These are phyloP conservation scores for Furcifer pardalis DNA, from an alignment of 2,797 vertebrate species.

Conservation along the genomic window DNA sequence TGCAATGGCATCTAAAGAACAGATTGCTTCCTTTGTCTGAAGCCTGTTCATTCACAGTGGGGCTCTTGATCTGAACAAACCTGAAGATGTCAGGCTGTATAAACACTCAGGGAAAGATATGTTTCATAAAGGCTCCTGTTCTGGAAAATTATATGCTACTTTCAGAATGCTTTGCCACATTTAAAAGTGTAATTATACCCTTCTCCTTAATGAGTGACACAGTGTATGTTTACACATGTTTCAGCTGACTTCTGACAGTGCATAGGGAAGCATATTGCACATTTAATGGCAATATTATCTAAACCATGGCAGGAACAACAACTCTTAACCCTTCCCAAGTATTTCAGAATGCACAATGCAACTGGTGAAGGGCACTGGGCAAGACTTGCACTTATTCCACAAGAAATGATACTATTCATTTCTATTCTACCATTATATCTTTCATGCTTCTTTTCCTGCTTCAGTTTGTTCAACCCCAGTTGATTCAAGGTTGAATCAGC, in stretches of 20 bases:
- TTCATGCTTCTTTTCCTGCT: background rate
- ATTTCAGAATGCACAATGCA: conserved; percentile 49
- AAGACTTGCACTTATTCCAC: background rate
- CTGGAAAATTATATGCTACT: conserved; percentile 75
- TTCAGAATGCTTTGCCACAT: conserved; percentile 75
- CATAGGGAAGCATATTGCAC: conserved; percentile 52
- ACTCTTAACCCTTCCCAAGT: conserved; percentile 47
- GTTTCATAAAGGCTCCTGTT: conserved; percentile 70
- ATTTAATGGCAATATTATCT: conserved; percentile 58
- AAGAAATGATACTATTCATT: conserved; percentile 30
- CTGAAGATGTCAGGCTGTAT: conserved; percentile 74
- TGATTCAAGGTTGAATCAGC: no score
- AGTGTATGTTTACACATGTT: conserved; percentile 76
- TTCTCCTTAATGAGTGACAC: conserved; percentile 74
- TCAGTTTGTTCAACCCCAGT: background rate
- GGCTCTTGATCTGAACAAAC: conserved; percentile 75
- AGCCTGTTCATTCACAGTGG: conserved; percentile 72
- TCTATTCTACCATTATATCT: background rate
- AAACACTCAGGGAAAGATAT: conserved; percentile 73
- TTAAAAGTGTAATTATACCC: conserved; percentile 78
- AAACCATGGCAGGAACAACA: conserved; percentile 55
- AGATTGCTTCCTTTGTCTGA: conserved; percentile 77
- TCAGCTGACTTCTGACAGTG: conserved; percentile 74
- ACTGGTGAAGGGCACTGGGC: background rate
- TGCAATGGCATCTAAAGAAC: conserved; percentile 70